These are phyloP conservation scores for Pygoscelis antarcticus DNA, from an alignment of 2,113 vertebrate species.

Conservation along the genomic window DNA sequence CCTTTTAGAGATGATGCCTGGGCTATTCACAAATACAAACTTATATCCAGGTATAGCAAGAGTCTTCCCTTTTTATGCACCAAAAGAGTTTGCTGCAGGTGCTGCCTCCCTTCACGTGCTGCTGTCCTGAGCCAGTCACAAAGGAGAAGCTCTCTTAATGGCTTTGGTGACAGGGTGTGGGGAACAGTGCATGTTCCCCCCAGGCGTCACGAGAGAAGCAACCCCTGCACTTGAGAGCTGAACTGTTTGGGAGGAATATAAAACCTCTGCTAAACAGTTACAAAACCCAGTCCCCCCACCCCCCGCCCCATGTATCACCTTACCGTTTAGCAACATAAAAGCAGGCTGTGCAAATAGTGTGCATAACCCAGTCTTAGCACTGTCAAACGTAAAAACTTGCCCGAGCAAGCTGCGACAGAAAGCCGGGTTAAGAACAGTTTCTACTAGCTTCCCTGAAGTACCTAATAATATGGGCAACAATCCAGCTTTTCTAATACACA, in stretches of 20 bases:
- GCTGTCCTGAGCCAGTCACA: background rate
- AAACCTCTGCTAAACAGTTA: background rate
- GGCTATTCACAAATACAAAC: background rate
- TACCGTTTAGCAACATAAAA: background rate
- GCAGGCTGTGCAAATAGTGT: background rate
- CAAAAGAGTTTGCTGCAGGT: background rate
- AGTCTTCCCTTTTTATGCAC: background rate
- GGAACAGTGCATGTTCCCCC: accelerated
- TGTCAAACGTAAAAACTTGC: background rate
- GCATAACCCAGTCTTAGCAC: background rate
- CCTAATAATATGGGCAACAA: background rate
- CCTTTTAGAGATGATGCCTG: background rate
- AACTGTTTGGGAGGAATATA: background rate
- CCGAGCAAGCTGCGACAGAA: background rate
- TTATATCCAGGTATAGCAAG: background rate
- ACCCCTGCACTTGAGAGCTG: background rate
- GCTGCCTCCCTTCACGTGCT: background rate
- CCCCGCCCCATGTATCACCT: accelerated
- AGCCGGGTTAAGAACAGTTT: background rate
- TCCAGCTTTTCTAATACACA: background rate
- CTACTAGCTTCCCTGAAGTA: background rate
- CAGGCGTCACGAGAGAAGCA: accelerated
- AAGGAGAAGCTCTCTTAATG: background rate
- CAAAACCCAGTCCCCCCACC: background rate
- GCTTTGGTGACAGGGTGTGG: background rate